Conservation (phyloP, 2,113 vertebrate species). For the Anhinga anhinga region DNA sequence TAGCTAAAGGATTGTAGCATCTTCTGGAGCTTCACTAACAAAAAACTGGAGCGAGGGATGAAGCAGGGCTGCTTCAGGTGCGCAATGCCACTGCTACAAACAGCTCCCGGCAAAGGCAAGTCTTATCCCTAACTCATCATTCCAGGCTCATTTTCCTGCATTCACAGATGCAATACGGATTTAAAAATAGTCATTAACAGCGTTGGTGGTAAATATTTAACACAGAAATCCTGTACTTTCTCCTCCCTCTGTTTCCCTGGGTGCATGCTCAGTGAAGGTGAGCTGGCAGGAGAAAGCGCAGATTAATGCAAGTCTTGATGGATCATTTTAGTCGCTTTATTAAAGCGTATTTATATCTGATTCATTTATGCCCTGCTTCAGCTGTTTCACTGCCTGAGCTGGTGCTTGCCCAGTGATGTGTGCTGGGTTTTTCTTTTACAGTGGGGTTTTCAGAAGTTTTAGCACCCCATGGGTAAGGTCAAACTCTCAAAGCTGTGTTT, state of each 20-base stretch:
- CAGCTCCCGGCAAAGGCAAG: background rate
- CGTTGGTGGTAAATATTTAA: background rate
- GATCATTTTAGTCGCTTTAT: background rate
- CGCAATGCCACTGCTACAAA: fast-evolving
- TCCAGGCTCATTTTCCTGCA: background rate
- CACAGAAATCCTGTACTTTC: background rate
- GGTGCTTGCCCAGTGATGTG: background rate
- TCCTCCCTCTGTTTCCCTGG: background rate
- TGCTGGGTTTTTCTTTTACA: background rate
- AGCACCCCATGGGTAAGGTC: background rate
- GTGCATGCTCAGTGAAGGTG: fast-evolving
- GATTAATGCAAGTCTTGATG: background rate
- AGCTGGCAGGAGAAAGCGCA: background rate
- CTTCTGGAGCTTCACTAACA: background rate
- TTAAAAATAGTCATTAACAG: background rate
- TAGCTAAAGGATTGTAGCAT: background rate
- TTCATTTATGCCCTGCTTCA: background rate
- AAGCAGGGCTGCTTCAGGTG: background rate
- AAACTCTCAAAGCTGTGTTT: background rate
- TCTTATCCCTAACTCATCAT: background rate
- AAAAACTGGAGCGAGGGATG: fast-evolving
- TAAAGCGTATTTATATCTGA: background rate
- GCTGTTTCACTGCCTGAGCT: background rate
- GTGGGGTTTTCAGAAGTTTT: fast-evolving
- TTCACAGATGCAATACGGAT: background rate